Percentiles rank a stretch among this genome's conserved stretches.
phyloP scores from a whole-genome alignment of 2,113 vertebrate genomes.

The Prinia subflava region DNA sequence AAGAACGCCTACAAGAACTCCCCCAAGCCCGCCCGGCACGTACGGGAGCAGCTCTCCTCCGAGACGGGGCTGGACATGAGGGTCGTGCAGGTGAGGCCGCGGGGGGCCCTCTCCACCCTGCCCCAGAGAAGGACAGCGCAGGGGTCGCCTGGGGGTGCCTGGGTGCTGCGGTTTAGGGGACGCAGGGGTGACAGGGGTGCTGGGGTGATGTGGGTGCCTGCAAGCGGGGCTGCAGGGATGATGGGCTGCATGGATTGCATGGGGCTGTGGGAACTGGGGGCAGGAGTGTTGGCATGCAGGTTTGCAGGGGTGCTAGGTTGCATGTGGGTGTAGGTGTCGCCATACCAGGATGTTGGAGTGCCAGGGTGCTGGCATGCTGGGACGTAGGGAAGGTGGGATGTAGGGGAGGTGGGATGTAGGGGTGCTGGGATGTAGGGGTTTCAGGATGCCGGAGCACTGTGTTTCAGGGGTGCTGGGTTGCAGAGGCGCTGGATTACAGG shows the following conservation, averaged over 20 bases:
- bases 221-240: neutral
- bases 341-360: neutral
- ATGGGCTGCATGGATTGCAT: neutral
- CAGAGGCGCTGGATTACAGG: neutral
- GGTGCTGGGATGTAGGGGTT: too few relatives aligned
- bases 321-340: neutral
- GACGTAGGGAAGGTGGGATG: too few relatives aligned
- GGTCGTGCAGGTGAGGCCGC: conserved; percentile 89
- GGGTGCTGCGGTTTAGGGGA: neutral
- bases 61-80: conserved; percentile 98
- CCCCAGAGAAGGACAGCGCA: rapidly evolving
- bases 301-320: neutral
- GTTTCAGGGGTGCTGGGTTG: neutral
- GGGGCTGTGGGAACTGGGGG: neutral
- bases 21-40: conserved; percentile 93
- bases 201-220: too few relatives aligned
- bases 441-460: neutral
- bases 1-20: conserved; percentile 99
- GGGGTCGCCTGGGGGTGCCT: neutral
- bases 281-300: neutral
- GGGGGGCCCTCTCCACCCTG: neutral
- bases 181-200: neutral
- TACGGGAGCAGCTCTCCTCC: conserved; percentile 95
- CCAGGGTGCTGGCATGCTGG: neutral
- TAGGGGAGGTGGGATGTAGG: neutral